Evolutionary conservation across 2,888 invertebrate genomes (phyloP).

Genomic region (Volucella bombylans): DNA sequence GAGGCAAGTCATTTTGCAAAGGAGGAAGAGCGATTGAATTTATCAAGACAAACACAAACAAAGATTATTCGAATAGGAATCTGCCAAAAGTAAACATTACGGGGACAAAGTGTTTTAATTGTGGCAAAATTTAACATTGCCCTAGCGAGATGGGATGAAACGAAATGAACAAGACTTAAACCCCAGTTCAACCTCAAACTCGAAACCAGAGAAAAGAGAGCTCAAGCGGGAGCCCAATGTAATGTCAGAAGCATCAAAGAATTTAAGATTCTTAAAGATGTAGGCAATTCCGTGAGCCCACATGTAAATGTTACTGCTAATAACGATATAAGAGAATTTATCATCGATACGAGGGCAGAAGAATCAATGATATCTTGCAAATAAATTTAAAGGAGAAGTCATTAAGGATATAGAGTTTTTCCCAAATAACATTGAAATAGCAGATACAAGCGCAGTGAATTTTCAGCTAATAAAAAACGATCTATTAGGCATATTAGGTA

Average conservation of each 20-base stretch:
- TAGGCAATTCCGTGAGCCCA: neutral
- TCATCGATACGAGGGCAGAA: too few species aligned
- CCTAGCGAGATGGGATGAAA: neutral
- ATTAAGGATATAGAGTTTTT: constrained; percentile 11
- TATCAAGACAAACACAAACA: neutral
- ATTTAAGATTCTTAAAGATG: neutral
- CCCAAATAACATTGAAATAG: constrained; percentile 5
- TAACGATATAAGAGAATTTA: too few species aligned
- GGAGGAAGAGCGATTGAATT: neutral
- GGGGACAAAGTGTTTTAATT: constrained; percentile 9
- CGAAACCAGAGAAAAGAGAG: neutral
- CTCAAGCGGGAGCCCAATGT: neutral
- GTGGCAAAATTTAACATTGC: constrained; percentile 3
- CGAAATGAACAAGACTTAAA: constrained; percentile 12
- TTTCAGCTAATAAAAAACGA: neutral
- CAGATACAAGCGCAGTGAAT: constrained; percentile 9
- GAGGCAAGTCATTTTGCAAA: neutral
- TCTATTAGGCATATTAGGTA: neutral
- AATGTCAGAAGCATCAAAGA: neutral
- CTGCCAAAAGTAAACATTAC: neutral
- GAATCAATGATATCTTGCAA: neutral
- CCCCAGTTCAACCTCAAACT: neutral
- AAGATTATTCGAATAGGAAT: constrained; percentile 3
- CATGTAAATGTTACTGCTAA: neutral
- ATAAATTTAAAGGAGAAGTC: neutral